Percentiles rank a stretch among this genome's conserved stretches.
phyloP scores from a whole-genome alignment of 2,797 vertebrate genomes.

The Myotis planiceps region DNA sequence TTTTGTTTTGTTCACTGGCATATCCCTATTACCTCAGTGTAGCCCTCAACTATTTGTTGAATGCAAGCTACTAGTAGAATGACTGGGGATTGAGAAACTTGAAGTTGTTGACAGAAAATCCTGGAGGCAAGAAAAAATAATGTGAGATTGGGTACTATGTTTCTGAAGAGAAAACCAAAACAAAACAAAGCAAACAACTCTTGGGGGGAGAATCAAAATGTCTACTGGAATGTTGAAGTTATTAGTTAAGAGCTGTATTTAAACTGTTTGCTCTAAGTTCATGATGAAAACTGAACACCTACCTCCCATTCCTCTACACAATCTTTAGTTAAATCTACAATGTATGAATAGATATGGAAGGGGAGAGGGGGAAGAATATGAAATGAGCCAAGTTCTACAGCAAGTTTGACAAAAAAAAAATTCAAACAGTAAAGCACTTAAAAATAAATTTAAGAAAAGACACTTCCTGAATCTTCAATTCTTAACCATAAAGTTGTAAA shows the following conservation, averaged over 20 bases:
- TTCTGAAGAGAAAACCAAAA: background rate
- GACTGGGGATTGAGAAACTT: background rate
- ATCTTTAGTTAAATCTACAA: background rate
- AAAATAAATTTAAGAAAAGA: background rate
- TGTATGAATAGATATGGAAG: background rate
- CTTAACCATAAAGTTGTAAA: background rate
- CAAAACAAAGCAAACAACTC: background rate
- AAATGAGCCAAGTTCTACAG: background rate
- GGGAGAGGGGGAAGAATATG: background rate
- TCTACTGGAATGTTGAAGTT: background rate
- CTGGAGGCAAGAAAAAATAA: background rate
- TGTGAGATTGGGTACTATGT: fast-evolving
- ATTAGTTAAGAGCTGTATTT: background rate
- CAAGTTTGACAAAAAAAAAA: background rate
- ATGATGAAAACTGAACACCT: background rate
- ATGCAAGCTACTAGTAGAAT: background rate
- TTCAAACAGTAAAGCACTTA: background rate
- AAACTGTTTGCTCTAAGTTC: background rate
- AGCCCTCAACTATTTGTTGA: background rate
- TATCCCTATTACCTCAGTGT: background rate
- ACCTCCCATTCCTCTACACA: background rate
- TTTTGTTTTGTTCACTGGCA: background rate
- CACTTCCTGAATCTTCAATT: background rate
- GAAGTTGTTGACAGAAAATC: background rate
- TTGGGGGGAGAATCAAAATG: background rate